Evolutionary conservation across 2,888 invertebrate species (phyloP).

Genomic region (Andrena minutula): DNA sequence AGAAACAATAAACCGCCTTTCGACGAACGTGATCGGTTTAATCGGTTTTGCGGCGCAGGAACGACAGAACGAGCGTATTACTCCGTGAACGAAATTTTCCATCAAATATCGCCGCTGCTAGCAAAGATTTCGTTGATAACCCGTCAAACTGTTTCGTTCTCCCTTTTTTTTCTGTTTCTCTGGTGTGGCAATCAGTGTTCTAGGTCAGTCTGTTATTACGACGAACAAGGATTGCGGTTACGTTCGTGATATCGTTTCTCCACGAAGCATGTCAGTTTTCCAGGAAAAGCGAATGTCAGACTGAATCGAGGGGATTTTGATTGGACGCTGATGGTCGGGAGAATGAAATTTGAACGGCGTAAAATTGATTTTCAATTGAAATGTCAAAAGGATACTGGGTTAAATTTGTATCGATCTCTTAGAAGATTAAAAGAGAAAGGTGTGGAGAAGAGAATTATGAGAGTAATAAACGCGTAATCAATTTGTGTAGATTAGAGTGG

Average conservation of each 20-base stretch:
- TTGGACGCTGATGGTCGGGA: background rate
- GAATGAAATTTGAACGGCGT: slow-evolving; percentile 4
- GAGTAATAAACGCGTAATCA: too few species aligned
- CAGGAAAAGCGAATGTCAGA: slow-evolving; percentile 5
- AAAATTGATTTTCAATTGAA: slow-evolving; percentile 23
- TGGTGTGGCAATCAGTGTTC: slow-evolving; percentile 4
- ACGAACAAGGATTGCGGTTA: slow-evolving; percentile 29
- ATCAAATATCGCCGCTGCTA: background rate
- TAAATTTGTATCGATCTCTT: background rate
- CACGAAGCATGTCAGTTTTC: background rate
- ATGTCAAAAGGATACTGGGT: slow-evolving; percentile 6
- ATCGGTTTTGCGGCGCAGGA: slow-evolving; percentile 8
- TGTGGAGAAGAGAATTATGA: too few species aligned
- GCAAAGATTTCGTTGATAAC: background rate
- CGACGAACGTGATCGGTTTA: background rate
- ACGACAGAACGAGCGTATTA: background rate
- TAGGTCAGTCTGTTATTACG: slow-evolving; percentile 16
- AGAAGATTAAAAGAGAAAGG: too few species aligned
- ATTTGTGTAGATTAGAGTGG: too few species aligned
- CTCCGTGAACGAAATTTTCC: slow-evolving; percentile 8
- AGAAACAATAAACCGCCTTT: background rate
- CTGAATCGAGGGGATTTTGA: slow-evolving; percentile 15
- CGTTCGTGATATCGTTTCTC: slow-evolving; percentile 7
- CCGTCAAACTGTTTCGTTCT: background rate
- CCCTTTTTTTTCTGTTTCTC: background rate